Conservation (phyloP, 1,140 invertebrate genomes). For the Psix sp. region DNA sequence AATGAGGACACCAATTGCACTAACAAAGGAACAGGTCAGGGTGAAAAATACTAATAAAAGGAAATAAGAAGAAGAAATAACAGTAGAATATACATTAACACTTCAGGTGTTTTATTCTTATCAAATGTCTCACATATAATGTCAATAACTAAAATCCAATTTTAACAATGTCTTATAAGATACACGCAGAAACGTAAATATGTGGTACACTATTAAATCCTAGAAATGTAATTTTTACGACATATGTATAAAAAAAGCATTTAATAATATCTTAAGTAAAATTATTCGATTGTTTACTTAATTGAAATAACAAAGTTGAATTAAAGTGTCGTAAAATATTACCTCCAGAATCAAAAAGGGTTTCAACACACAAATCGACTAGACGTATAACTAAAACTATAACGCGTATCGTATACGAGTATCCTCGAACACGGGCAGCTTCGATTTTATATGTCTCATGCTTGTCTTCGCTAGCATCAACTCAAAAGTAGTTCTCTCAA, state of each 20-base stretch:
- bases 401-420: slow-evolving; percentile 49
- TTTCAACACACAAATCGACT: slow-evolving; percentile 45
- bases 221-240: slow-evolving; percentile 23
- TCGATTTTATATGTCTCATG: slow-evolving; percentile 9
- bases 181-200: slow-evolving; percentile 47
- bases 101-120: slow-evolving; percentile 45
- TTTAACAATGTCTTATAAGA: slow-evolving; percentile 46
- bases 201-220: slow-evolving; percentile 14
- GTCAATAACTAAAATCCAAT: slow-evolving; percentile 27
- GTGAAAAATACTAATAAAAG: background rate
- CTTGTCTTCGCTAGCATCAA: slow-evolving; percentile 7
- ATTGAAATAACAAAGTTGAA: too few species aligned
- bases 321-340: slow-evolving; percentile 5
- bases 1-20: too few species aligned
- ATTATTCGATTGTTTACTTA: too few species aligned
- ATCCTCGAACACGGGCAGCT: slow-evolving; percentile 51
- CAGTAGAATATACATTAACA: slow-evolving; percentile 30
- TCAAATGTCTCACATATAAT: slow-evolving; percentile 47
- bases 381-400: slow-evolving; percentile 52
- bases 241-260: background rate
- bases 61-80: background rate
- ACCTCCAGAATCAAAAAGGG: slow-evolving; percentile 2
- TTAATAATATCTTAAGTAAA: too few species aligned
- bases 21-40: too few species aligned
- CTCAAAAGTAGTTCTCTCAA: background rate